Base-by-base conservation (phyloP, 2,113 vertebrate species). In the Oncorhynchus kisutch region DNA sequence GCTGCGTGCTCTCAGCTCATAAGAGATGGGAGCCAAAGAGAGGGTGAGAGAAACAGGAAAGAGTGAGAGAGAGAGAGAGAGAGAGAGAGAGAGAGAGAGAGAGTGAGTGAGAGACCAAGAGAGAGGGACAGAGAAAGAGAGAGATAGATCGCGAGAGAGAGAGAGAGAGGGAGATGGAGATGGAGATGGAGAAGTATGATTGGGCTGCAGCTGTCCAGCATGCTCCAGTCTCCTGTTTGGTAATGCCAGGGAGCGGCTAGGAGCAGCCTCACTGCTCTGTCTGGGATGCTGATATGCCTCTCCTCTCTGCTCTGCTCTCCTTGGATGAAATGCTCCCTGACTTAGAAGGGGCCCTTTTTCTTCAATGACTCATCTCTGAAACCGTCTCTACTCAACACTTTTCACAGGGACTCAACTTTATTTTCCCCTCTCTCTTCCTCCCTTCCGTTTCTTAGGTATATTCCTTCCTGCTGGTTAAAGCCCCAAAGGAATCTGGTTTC, bases 301-400 rank as follows among this genome's bases (percentile, higher is more conserved):
- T 45, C 39, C 9, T 11, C 39, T 45, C 39, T 45, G 34, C 34
- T 39, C 31, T 34, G 70, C 82, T 72, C 81, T 76, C 59, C 67
- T 76, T 62, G 70, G 71, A 78, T 83, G 75, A 79, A 82, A 86
- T 72, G 69, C 75, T 79, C 16, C 51, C 79, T 74, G 72, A 68
- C 79, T 82, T 70, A 70, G 18, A 77, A 82, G 78, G 86, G 77
- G 39, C 73, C 70, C 39, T 76, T 84, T 72, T 72, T 74, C 84
- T 74, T 72, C 60, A 48, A 84, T 78, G 81, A 83, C 83, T 85
- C 82, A 72, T 84, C 79, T 82, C 75, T 80, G 71, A 81, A 80
- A 83, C 29, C 73, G 39, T 67, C 16, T 49, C 49, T 70, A 59
- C 45, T 81, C 71, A 57, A 75, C 64, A 78, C 62, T 71, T 71